These are phyloP conservation scores for Hoplodrina blanda DNA, from an alignment of 2,888 invertebrate genomes.

Conservation along the genomic window DNA sequence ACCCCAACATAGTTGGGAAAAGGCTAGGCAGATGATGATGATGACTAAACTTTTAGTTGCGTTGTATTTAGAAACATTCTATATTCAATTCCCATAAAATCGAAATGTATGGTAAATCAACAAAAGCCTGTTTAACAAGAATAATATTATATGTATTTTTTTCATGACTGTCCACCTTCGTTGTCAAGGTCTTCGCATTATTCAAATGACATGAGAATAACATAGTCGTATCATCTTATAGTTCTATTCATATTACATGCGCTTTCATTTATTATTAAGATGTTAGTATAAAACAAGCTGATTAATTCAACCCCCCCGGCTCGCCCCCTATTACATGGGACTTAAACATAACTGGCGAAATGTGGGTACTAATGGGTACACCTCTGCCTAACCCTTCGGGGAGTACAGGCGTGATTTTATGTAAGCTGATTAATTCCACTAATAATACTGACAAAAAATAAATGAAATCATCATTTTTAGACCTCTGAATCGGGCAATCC, in stretches of 20 bases:
- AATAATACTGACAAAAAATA: too few relatives aligned
- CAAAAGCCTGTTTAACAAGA: conserved; percentile 36
- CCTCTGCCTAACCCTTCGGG: too few relatives aligned
- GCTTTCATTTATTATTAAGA: not conserved
- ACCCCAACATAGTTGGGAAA: too few relatives aligned
- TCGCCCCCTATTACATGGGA: too few relatives aligned
- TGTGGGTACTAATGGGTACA: too few relatives aligned
- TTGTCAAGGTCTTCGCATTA: conserved; percentile 62
- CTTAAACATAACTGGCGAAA: too few relatives aligned
- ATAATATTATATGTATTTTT: conserved; percentile 38
- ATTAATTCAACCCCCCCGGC: too few relatives aligned
- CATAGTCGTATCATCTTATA: conserved; percentile 14
- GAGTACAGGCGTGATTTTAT: too few relatives aligned
- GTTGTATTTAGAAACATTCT: conserved; percentile 10
- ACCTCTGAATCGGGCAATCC: not conserved
- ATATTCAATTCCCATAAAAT: conserved; percentile 17
- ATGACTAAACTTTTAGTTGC: conserved; percentile 3
- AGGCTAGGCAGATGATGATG: too few relatives aligned
- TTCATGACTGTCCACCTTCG: conserved; percentile 30
- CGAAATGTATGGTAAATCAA: conserved; percentile 30
- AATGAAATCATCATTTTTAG: not conserved
- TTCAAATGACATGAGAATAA: conserved; percentile 60
- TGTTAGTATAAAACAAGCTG: not conserved
- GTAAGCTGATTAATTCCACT: too few relatives aligned
- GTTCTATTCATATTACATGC: conserved; percentile 6